These are phyloP conservation scores for Mastacembelus armatus DNA, from an alignment of 2,797 vertebrate species.

Conservation along the genomic window DNA sequence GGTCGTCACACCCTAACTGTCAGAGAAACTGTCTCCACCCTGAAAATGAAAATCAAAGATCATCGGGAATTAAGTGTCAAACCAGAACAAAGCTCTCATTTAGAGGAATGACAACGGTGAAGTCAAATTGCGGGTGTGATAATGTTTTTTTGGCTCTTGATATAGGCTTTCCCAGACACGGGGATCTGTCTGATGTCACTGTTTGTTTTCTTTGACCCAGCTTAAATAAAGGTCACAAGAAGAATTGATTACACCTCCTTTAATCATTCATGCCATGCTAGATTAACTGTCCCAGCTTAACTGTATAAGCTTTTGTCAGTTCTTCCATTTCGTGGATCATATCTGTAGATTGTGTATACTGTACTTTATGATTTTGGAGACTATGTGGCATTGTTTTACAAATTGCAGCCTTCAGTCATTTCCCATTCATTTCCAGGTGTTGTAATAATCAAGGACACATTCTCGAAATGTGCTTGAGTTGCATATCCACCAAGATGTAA, in stretches of 20 bases:
- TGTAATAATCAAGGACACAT: not conserved
- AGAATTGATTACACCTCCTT: not conserved
- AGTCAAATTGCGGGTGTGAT: conserved; percentile 43
- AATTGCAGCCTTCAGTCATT: not conserved
- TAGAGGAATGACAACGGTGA: conserved; percentile 30
- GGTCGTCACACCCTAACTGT: conserved; percentile 61
- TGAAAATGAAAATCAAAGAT: conserved; percentile 46
- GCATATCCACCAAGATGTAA: too few species aligned
- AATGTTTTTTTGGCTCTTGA: conserved; percentile 5
- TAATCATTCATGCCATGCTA: not conserved
- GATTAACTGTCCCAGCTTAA: not conserved
- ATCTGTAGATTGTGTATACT: not conserved
- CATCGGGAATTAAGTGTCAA: conserved; percentile 48
- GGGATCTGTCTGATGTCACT: not conserved
- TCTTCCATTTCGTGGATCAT: too few species aligned
- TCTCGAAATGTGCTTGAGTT: conserved; percentile 4
- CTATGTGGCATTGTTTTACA: not conserved
- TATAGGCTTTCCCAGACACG: not conserved
- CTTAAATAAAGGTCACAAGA: not conserved
- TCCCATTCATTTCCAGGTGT: not conserved
- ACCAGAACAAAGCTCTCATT: conserved; percentile 52
- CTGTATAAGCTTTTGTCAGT: too few species aligned
- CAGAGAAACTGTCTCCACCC: conserved; percentile 62
- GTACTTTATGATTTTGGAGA: not conserved
- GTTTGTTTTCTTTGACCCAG: not conserved